These are phyloP conservation scores for Manis crassicaudata DNA, from an alignment of 2,797 vertebrate species.

Conservation along the genomic window DNA sequence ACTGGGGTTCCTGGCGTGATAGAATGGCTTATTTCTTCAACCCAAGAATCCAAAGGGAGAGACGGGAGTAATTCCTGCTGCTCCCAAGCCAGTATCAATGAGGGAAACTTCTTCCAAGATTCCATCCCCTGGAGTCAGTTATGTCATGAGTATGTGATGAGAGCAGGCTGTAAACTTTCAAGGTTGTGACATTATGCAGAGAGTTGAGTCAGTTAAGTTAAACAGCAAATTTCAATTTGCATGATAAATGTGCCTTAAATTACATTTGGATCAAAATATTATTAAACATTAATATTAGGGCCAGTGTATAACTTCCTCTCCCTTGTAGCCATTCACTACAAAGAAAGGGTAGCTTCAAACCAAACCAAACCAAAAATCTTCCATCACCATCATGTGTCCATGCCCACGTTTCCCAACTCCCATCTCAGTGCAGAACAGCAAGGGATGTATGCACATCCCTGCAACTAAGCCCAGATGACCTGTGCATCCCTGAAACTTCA, in stretches of 20 bases:
- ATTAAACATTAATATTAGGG: conserved; percentile 56
- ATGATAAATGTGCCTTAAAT: conserved; percentile 37
- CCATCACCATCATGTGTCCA: background rate
- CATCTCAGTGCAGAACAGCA: too few relatives aligned
- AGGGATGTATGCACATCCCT: background rate
- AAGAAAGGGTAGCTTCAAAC: conserved; percentile 11
- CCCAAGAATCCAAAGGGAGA: background rate
- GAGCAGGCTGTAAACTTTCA: background rate
- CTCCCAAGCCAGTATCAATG: background rate
- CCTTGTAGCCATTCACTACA: background rate
- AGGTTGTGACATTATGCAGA: background rate
- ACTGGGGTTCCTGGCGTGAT: background rate
- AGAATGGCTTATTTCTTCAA: background rate
- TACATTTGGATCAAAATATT: background rate
- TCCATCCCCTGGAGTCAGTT: background rate
- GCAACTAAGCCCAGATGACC: background rate
- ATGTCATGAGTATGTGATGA: background rate
- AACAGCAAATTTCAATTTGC: conserved; percentile 25
- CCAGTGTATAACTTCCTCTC: background rate
- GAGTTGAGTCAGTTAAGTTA: background rate
- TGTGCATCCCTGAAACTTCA: background rate
- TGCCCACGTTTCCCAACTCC: background rate
- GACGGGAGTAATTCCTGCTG: background rate
- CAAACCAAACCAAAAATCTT: background rate
- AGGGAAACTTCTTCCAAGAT: conserved; percentile 5